Base-by-base conservation (phyloP, 2,797 vertebrate species). In the Phalloptychus januarius region DNA sequence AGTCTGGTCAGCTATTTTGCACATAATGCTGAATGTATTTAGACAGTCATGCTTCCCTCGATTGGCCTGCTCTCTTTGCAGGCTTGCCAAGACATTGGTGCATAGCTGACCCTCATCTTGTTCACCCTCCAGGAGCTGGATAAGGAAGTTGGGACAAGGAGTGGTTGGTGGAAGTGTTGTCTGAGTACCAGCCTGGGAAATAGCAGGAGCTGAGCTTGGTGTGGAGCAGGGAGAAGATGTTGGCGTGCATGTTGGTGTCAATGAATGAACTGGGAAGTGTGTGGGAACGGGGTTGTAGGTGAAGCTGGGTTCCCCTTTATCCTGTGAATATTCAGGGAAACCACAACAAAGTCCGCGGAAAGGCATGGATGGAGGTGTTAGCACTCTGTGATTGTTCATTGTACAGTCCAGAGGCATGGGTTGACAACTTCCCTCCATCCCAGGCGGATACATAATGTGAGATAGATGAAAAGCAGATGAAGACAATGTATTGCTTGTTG, bases 11-110 rank as follows among this genome's bases (percentile, higher is more conserved):
- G 95, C 95, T 94, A 97, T 96, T 85, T 96, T 96, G 88, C 96
- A 97, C 95, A 97, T 96, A 86, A 96, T 95, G 83, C 95, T 96
- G 85, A 97, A 97, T 2, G 96, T 96, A 77, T 96, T 96, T 4
- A 96, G 93, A 12, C 95, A 20, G 85, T 96, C 96, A 5, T 96
- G 96, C 80, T 96, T 96, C 42, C 96, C 96, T 8, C 96, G 85
- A 79, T 89, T 94, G 75, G 94, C 94, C 82, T 96, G 95, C 61
- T 97, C 96, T 86, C 89, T 92, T 85, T 95, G 94, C 76, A 97
- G 94, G 77, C 85, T 95, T 58, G 93, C 90, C 15, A 96, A 86
- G 44, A 97, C 95, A 73, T 95, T 95, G n/a, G 93, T 86, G 63
- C 94, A 93, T 36, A 96, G 81, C 90, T 94, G 94, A 20, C 85